Evolutionary conservation across 2,797 vertebrate genomes (phyloP), one percentile per base, ranked within the genome.

Genomic region (Chloroceryle inda): DNA sequence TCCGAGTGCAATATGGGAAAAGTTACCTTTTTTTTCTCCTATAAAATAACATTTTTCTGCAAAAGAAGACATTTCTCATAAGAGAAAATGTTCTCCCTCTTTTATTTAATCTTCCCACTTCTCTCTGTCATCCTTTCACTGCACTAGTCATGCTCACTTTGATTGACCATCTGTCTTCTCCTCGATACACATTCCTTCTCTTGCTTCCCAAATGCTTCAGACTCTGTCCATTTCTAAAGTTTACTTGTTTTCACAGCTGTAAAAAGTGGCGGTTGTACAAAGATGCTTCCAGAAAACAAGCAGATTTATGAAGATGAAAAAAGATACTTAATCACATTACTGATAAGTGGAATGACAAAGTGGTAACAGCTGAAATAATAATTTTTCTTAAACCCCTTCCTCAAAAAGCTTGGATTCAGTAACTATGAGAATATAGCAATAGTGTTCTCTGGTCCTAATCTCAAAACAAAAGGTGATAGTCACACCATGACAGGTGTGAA

Each of bases 1-100:
- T 85, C n/a, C 5, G 1, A 80, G 35, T 12, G 26, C n/a, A 47
- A 15, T 6, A 35, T 0, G 1, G n/a, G 13, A 69, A 56, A 45
- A 50, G 29, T 29, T 69, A 38, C 19, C 18, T 44, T 44, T 19
- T 53, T 9, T 2, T 4, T 22, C 68, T 44, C 38, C 59, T 15
- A 21, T 6, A 44, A 58, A 89, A 21, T 16, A 73, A 29, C 4
- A n/a, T 33, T 33, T 79, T 53, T 50, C 56, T 88, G 52, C 44
- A 67, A 83, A 85, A 26, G 21, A 88, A 75, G 40, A 89, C 21
- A n/a, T 35, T 87, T 89, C 66, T 87, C 44, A 59, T 14, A 47
- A 71, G 0, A 79, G 12, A 45, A 83, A 80, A 33, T 45, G 49
- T 22, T 62, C 14, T 64, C 50, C 26, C 9, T 38, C 52, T 77